These are phyloP conservation scores for Cheirogaleus medius DNA, from an alignment of 2,113 vertebrate genomes.

Conservation along the genomic window DNA sequence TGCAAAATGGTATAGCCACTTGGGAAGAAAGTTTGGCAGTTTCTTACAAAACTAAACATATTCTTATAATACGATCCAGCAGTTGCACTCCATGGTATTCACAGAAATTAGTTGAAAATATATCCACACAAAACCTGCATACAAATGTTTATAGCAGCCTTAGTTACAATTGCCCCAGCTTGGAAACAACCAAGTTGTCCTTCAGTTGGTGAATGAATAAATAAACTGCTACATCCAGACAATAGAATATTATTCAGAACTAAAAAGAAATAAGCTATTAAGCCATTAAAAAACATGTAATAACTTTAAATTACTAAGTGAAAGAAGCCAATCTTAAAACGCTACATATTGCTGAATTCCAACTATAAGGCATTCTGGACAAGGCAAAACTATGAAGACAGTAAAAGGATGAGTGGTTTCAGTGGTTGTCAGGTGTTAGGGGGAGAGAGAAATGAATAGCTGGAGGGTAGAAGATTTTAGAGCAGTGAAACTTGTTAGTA, in stretches of 20 bases:
- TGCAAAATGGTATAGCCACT: not conserved
- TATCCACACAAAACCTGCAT: not conserved
- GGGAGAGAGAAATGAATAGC: not conserved
- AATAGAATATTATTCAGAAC: not conserved
- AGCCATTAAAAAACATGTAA: not conserved
- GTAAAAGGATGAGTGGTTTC: not conserved
- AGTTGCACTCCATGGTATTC: not conserved
- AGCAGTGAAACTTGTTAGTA: not conserved
- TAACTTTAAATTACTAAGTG: not conserved
- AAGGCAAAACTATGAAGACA: not conserved
- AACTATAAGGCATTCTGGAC: not conserved
- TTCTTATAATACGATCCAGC: not conserved
- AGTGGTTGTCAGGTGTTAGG: not conserved
- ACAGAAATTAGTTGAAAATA: not conserved
- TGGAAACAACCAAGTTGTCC: not conserved
- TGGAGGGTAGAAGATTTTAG: not conserved
- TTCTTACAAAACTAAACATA: not conserved
- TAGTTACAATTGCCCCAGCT: not conserved
- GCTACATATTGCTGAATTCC: not conserved
- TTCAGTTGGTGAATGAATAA: not conserved
- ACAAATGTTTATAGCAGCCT: not conserved
- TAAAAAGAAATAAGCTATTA: not conserved
- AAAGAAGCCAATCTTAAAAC: not conserved
- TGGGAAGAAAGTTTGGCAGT: not conserved
- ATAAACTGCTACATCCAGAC: not conserved